These are phyloP conservation scores for Dicrostonyx torquatus DNA, from an alignment of 2,797 vertebrate genomes.

Conservation along the genomic window DNA sequence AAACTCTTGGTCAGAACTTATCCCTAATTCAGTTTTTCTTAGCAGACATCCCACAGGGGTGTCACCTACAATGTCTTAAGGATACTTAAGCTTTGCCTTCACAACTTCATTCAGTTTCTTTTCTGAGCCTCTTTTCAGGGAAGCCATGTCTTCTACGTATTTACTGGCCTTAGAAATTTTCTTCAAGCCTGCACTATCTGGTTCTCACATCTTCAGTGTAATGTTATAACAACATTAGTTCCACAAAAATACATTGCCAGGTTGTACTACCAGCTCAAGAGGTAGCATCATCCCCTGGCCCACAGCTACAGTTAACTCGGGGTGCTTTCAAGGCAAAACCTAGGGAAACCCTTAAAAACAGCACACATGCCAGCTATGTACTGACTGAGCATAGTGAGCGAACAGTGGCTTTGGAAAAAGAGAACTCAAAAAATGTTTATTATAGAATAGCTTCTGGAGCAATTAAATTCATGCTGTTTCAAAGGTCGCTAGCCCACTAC, in stretches of 20 bases:
- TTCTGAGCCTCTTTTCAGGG: neutral
- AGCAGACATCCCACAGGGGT: neutral
- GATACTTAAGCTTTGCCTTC: neutral
- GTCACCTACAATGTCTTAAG: too few relatives aligned
- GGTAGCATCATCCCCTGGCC: neutral
- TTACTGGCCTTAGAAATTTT: neutral
- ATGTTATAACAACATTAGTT: neutral
- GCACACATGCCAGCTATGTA: too few relatives aligned
- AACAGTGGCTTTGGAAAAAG: neutral
- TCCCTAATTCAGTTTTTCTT: neutral
- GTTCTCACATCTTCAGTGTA: neutral
- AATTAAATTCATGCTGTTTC: neutral
- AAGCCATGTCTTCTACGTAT: neutral
- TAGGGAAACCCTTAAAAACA: neutral
- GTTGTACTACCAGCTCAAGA: neutral
- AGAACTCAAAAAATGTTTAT: neutral
- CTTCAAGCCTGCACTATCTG: neutral
- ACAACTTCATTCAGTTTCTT: neutral
- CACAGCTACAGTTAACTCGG: neutral
- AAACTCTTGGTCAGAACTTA: neutral
- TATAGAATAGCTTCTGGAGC: neutral
- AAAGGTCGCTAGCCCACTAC: neutral
- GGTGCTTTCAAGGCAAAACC: neutral
- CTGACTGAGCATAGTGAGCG: neutral
- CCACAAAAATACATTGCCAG: neutral